phyloP scores from a whole-genome alignment of 2,888 invertebrate genomes.

The Drosophila siamana region DNA sequence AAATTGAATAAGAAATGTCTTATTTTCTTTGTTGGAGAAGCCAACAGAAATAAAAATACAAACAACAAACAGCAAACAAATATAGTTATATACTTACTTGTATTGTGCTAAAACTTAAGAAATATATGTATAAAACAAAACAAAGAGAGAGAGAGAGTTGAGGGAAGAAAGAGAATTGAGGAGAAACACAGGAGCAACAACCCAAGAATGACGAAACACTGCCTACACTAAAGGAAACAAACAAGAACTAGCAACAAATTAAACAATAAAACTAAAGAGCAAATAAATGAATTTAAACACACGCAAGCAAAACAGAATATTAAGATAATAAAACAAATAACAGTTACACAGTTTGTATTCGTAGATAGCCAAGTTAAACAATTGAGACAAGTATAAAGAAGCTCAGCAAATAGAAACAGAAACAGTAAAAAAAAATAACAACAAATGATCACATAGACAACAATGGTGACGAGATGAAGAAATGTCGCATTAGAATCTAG shows the following conservation, averaged over 20 bases:
- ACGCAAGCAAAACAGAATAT: conserved; percentile 18
- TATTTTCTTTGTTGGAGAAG: conserved; percentile 55
- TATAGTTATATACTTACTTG: conserved; percentile 1
- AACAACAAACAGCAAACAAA: conserved; percentile 23
- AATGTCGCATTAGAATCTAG: conserved; percentile 38
- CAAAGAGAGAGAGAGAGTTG: conserved; percentile 1
- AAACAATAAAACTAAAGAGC: conserved; percentile 73
- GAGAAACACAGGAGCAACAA: conserved; percentile 39
- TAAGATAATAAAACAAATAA: conserved; percentile 12
- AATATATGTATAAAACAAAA: conserved; percentile 31
- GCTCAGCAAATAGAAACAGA: too few species aligned
- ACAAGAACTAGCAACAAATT: conserved; percentile 71
- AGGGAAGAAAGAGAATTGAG: conserved; percentile 20
- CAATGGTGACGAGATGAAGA: conserved; percentile 11
- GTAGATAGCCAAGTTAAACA: conserved; percentile 75
- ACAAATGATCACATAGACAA: conserved; percentile 16
- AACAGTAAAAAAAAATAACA: conserved; percentile 30
- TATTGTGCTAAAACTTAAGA: conserved; percentile 61
- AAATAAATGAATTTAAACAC: conserved; percentile 74
- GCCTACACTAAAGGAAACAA: conserved; percentile 60
- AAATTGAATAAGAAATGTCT: conserved; percentile 63
- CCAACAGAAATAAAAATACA: conserved; percentile 18
- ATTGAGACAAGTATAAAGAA: conserved; percentile 55
- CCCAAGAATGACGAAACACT: conserved; percentile 66
- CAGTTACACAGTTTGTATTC: conserved; percentile 67